These are phyloP conservation scores for Nestor notabilis DNA, from an alignment of 2,113 vertebrate species.

Conservation along the genomic window DNA sequence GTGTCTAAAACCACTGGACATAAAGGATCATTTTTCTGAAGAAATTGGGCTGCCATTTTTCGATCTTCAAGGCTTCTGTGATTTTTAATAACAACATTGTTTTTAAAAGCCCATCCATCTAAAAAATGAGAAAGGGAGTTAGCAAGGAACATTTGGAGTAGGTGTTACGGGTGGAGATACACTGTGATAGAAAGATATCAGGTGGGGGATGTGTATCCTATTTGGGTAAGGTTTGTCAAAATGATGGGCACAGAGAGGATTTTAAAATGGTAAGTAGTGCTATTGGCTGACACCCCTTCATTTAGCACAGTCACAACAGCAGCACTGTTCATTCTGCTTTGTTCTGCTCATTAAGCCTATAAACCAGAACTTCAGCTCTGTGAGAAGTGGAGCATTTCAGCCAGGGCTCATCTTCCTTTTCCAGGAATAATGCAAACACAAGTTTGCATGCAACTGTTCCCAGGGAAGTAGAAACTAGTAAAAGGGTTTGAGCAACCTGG, in stretches of 20 bases:
- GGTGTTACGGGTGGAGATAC: background rate
- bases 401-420: background rate
- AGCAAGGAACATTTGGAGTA: background rate
- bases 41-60: conserved; percentile 78
- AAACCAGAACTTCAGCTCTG: background rate
- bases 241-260: background rate
- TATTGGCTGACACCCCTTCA: background rate
- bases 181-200: background rate
- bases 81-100: conserved; percentile 86
- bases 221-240: background rate
- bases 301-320: background rate
- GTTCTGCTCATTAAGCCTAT: background rate
- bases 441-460: background rate
- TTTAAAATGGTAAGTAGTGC: background rate
- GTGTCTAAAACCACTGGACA: conserved; percentile 91
- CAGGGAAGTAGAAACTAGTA: background rate
- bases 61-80: conserved; percentile 87
- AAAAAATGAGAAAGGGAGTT: background rate
- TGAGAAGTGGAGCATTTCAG: background rate
- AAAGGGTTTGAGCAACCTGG: background rate
- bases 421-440: background rate
- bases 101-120: conserved; percentile 93
- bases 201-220: background rate
- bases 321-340: background rate
- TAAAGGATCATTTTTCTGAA: conserved; percentile 79